Percentiles rank a stretch among this genome's conserved stretches.
phyloP scores from a whole-genome alignment of 2,113 vertebrate species.

The Dissostichus mawsoni region DNA sequence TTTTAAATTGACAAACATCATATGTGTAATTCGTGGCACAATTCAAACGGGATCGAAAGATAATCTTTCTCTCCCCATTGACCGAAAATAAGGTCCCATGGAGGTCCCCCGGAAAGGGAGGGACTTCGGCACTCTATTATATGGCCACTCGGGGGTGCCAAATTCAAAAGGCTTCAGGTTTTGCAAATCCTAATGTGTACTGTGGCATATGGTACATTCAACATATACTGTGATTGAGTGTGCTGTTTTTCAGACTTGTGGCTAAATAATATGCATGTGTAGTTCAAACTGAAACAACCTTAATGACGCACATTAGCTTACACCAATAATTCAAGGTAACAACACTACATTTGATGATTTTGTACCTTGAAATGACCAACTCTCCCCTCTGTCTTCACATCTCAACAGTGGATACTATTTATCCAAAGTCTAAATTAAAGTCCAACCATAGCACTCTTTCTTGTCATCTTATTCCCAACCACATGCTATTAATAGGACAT shows the following conservation, averaged over 20 bases:
- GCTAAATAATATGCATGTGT: not conserved
- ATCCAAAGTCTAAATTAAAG: not conserved
- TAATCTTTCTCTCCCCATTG: no score
- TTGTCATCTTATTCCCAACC: not conserved
- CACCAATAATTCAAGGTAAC: not conserved
- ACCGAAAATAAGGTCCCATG: no score
- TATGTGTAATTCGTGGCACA: no score
- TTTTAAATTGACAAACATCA: no score
- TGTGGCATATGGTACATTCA: not conserved
- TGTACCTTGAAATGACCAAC: not conserved
- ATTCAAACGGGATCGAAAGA: no score
- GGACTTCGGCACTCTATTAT: no score
- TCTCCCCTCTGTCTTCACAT: not conserved
- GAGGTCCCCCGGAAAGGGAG: no score
- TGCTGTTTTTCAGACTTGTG: no score
- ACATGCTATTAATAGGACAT: not conserved
- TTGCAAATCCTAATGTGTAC: not conserved
- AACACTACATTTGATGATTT: not conserved
- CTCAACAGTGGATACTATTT: not conserved
- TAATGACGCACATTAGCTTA: not conserved
- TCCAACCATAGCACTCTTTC: not conserved
- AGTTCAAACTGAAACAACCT: not conserved
- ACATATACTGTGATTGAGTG: not conserved
- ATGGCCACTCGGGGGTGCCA: constrained; percentile 16
- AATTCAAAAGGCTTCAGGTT: not conserved